Conservation (phyloP, 2,797 vertebrate species). For the Chrosomus eos region DNA sequence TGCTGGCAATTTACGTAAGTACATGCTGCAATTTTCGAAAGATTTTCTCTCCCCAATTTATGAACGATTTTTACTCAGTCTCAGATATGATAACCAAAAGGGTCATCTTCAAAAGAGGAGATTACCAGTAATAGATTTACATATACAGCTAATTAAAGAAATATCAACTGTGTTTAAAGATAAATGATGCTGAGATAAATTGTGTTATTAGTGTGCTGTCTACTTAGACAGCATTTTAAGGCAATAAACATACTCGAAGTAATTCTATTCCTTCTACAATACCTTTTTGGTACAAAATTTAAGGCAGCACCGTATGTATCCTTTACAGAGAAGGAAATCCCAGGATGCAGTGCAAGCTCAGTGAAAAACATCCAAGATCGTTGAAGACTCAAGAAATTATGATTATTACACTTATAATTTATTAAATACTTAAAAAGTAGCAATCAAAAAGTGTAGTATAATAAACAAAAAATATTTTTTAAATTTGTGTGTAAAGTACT, state of each 20-base stretch:
- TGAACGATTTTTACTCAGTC: background rate
- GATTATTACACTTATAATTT: background rate
- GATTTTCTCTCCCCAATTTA: background rate
- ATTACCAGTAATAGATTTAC: background rate
- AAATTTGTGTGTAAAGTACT: background rate
- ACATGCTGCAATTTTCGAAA: background rate
- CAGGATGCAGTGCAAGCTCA: background rate
- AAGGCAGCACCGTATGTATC: background rate
- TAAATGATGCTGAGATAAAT: background rate
- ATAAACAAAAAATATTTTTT: background rate
- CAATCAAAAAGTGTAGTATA: background rate
- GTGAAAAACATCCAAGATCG: background rate
- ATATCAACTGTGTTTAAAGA: background rate
- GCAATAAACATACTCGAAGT: background rate
- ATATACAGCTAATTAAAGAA: background rate
- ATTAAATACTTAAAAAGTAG: background rate
- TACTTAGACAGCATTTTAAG: background rate
- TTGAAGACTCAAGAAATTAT: background rate
- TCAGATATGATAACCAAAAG: background rate
- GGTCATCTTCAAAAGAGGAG: background rate
- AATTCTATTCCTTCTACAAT: background rate
- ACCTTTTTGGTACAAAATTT: background rate
- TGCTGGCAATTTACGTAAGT: background rate
- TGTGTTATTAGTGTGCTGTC: background rate
- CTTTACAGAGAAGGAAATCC: background rate